Evolutionary conservation across 2,888 invertebrate species (phyloP).

Genomic region (Nesidiocoris tenuis): DNA sequence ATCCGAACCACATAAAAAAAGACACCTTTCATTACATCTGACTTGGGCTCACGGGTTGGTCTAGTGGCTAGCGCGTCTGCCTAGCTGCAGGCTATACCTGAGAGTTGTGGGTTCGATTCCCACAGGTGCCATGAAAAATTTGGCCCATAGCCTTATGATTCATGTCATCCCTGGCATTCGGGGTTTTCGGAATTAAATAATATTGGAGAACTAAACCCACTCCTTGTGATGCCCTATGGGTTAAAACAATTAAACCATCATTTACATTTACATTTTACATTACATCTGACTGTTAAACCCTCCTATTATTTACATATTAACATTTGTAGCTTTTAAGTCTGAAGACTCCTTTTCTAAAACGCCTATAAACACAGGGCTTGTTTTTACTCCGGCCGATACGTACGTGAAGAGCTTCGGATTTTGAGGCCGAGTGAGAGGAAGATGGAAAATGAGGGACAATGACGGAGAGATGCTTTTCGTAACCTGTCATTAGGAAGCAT

Average conservation of each 20-base stretch:
- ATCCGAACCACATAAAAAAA: conserved; percentile 19
- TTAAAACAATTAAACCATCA: conserved; percentile 10
- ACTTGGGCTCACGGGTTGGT: too few relatives aligned
- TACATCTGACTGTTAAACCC: conserved; percentile 22
- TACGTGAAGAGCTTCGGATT: conserved; percentile 6
- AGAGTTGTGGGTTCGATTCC: too few relatives aligned
- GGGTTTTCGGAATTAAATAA: too few relatives aligned
- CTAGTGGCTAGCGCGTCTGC: too few relatives aligned
- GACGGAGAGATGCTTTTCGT: conserved; percentile 11
- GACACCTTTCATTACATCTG: conserved; percentile 38
- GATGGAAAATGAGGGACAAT: background rate
- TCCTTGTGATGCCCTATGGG: too few relatives aligned
- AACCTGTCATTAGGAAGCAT: conserved; percentile 40
- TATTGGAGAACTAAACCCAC: too few relatives aligned
- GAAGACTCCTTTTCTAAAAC: background rate
- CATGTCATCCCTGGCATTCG: too few relatives aligned
- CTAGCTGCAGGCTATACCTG: too few relatives aligned
- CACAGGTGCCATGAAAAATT: too few relatives aligned
- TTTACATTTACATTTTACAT: conserved; percentile 30
- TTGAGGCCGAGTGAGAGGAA: background rate
- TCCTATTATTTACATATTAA: conserved; percentile 42
- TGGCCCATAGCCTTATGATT: too few relatives aligned
- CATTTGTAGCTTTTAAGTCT: conserved; percentile 34
- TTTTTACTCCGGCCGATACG: conserved; percentile 21
- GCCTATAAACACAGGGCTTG: conserved; percentile 32